Evolutionary conservation across 2,113 vertebrate genomes (phyloP).

Genomic region (Peromyscus maniculatus): DNA sequence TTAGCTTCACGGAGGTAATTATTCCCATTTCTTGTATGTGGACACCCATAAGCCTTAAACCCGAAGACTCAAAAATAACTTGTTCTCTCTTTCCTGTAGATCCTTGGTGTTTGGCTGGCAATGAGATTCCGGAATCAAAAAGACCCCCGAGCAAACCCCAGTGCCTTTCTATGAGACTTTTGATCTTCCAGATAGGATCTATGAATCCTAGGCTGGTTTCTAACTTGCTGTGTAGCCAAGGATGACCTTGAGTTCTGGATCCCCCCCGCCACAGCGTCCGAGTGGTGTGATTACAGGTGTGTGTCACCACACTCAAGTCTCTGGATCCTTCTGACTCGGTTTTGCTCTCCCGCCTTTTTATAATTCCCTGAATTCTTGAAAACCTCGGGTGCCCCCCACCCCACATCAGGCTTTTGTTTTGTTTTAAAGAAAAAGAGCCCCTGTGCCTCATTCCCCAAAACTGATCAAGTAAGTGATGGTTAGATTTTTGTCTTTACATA

Average conservation of each 20-base stretch:
- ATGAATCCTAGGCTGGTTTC: neutral
- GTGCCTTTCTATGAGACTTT: constrained; percentile 94
- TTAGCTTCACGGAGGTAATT: constrained; percentile 96
- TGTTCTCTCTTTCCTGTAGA: constrained; percentile 84
- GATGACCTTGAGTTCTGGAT: neutral
- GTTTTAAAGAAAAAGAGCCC: constrained; percentile 43
- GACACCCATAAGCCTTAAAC: neutral
- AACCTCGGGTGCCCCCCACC: neutral
- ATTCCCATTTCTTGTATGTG: neutral
- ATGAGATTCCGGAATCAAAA: constrained; percentile 97
- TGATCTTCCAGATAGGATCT: neutral
- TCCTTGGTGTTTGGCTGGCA: constrained; percentile 96
- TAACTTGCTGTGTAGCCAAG: neutral
- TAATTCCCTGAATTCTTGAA: constrained; percentile 40
- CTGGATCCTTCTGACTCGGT: neutral
- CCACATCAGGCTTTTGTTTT: neutral
- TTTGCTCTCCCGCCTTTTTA: constrained; percentile 27
- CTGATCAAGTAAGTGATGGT: neutral
- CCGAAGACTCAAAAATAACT: neutral
- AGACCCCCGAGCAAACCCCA: constrained; percentile 95
- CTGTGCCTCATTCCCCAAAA: constrained; percentile 30
- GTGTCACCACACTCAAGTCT: neutral
- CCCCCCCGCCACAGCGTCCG: neutral
- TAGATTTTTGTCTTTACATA: neutral
- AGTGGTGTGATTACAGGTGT: neutral